Percentiles rank a stretch among this genome's conserved stretches.
phyloP scores from a whole-genome alignment of 1,140 invertebrate genomes.

The Drosophila repleta region DNA sequence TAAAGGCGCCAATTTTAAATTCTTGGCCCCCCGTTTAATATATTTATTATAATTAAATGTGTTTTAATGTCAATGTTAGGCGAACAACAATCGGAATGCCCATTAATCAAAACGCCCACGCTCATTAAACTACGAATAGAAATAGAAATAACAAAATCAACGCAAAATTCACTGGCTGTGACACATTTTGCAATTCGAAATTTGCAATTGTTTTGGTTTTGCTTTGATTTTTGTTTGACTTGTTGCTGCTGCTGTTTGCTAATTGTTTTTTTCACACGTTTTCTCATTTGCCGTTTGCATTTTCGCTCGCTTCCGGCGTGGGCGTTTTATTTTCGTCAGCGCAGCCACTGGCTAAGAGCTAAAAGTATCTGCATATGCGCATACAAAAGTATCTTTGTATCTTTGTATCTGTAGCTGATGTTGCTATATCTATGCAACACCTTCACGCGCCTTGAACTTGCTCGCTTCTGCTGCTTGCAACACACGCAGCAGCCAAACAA shows the following conservation, averaged over 20 bases:
- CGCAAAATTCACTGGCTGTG: slow-evolving; percentile 45
- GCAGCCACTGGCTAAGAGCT: slow-evolving; percentile 5
- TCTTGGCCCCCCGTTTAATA: background rate
- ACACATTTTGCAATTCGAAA: slow-evolving; percentile 66
- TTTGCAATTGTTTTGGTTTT: slow-evolving; percentile 13
- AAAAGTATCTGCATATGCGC: slow-evolving; percentile 3
- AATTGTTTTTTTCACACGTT: slow-evolving; percentile 31
- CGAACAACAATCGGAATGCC: background rate
- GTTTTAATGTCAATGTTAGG: slow-evolving; percentile 31
- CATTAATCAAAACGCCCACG: slow-evolving; percentile 71
- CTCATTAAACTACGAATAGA: slow-evolving; percentile 50
- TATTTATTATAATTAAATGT: slow-evolving; percentile 2
- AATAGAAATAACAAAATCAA: slow-evolving; percentile 34
- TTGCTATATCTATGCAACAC: slow-evolving; percentile 30
- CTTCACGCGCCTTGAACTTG: slow-evolving; percentile 63
- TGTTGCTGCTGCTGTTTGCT: slow-evolving; percentile 18
- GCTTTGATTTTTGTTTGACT: background rate
- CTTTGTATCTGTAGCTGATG: background rate
- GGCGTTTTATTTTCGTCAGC: slow-evolving; percentile 57
- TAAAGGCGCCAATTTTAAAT: background rate
- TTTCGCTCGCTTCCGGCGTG: slow-evolving; percentile 58
- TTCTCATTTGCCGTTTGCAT: slow-evolving; percentile 34
- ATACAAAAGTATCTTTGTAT: slow-evolving; percentile 1
- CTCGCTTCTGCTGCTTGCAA: slow-evolving; percentile 44
- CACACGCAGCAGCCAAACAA: background rate